Base-by-base conservation (phyloP, 2,113 vertebrate genomes). In the Chloropsis cyanopogon region DNA sequence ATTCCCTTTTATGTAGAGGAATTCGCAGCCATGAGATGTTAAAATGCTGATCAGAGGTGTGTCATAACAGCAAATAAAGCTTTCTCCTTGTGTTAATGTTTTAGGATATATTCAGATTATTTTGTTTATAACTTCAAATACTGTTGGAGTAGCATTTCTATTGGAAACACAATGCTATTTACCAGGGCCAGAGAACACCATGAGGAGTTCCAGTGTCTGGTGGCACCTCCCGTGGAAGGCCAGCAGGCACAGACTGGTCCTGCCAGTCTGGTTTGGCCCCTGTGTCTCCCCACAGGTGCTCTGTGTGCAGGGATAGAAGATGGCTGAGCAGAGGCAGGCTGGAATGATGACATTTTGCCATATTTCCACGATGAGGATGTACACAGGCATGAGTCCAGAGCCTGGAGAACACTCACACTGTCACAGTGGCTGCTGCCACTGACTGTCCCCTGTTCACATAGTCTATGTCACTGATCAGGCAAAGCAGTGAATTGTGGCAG, bases 171-270 rank as follows among this genome's bases (percentile, higher is more conserved):
- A 24, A 0, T 25, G 3, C 16, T n/a, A 4, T n/a, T 83, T 44
- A 17, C 29, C 26, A 23, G 39, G 10, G 52, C 31, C 50, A 50
- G 41, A 37, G n/a, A 60, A 9, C 18, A 7, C 10, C 20, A 1
- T 3, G 18, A 41, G 49, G 35, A 29, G 11, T 44, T 26, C 49
- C 25, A 52, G 49, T 16, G 23, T 41, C 10, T 26, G 29, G 9
- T 28, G 61, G 42, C 28, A 0, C 17, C 17, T 68, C 16, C n/a
- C 1, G 4, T 33, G 57, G 56, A 46, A 83, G 46, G 26, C 19
- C 33, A 35, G 12, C 0, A 0, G 52, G 26, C 41, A 44, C 28
- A 26, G 39, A 6, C 19, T 21, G 22, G 3, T 70, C 31, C 77
- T 78, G 22, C 22, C 14, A 15, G 7, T 5, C 20, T 52, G 39